Evolutionary conservation across 2,888 invertebrate genomes (phyloP).

Genomic region (Spisula solida): DNA sequence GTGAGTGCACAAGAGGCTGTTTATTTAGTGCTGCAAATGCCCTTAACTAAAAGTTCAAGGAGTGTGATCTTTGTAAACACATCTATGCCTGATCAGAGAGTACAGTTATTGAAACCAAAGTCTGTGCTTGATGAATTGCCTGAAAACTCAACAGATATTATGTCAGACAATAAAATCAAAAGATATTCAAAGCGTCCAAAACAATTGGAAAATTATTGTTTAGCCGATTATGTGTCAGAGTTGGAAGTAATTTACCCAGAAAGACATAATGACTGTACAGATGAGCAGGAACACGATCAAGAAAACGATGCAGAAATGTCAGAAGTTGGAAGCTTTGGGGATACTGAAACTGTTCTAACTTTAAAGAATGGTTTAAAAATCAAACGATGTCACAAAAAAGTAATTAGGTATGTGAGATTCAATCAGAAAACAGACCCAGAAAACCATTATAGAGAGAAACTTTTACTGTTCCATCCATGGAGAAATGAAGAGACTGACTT

Average conservation of each 20-base stretch:
- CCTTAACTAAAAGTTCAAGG: slow-evolving; percentile 64
- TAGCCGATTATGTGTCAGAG: slow-evolving; percentile 40
- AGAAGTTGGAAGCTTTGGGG: slow-evolving; percentile 35
- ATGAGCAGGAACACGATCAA: neutral
- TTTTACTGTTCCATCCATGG: slow-evolving; percentile 52
- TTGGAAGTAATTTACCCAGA: slow-evolving; percentile 32
- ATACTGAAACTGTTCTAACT: slow-evolving; percentile 34
- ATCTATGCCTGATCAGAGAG: slow-evolving; percentile 63
- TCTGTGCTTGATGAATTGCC: slow-evolving; percentile 50
- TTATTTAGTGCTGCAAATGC: slow-evolving; percentile 71
- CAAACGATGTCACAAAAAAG: slow-evolving; percentile 34
- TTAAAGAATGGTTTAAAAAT: neutral
- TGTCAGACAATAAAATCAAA: slow-evolving; percentile 44
- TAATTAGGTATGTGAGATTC: slow-evolving; percentile 55
- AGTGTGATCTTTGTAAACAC: slow-evolving; percentile 69
- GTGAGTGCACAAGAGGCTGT: slow-evolving; percentile 70
- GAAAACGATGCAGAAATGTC: slow-evolving; percentile 38
- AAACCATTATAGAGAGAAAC: slow-evolving; percentile 47
- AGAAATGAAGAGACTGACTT: slow-evolving; percentile 50
- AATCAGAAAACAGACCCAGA: slow-evolving; percentile 51
- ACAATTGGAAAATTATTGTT: slow-evolving; percentile 42
- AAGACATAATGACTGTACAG: neutral
- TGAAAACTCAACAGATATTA: slow-evolving; percentile 64
- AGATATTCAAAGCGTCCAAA: slow-evolving; percentile 56
- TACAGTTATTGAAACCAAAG: slow-evolving; percentile 55